Conservation (phyloP, 2,113 vertebrate genomes). For the Dolichallabes microphthalmus region DNA sequence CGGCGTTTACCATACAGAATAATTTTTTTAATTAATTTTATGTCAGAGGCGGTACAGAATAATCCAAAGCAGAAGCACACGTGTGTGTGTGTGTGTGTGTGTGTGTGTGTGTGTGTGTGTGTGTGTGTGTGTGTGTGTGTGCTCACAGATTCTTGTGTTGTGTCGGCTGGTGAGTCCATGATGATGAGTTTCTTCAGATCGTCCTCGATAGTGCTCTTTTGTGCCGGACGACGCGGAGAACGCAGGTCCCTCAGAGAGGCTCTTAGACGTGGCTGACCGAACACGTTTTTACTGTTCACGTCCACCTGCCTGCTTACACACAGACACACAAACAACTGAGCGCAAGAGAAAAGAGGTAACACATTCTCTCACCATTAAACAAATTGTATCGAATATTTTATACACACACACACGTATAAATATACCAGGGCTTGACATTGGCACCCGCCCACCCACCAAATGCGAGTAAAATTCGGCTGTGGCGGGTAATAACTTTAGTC, state of each 20-base stretch:
- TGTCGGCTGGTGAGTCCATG: conserved; percentile 81
- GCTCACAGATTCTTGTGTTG: conserved; percentile 70
- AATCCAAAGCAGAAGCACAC: not conserved
- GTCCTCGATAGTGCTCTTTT: conserved; percentile 89
- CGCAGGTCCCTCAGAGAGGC: conserved; percentile 88
- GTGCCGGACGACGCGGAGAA: conserved; percentile 78
- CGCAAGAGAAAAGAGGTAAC: not conserved
- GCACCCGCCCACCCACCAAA: no score
- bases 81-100: not conserved
- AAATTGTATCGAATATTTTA: no score
- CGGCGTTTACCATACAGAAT: not conserved
- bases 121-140: not conserved
- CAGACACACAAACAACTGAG: conserved; percentile 4
- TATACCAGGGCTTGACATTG: no score
- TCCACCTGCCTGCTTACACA: conserved; percentile 79
- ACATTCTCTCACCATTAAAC: not conserved
- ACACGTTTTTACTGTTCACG: conserved; percentile 83
- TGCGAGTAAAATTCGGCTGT: no score
- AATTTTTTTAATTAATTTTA: not conserved
- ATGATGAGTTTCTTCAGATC: conserved; percentile 92
- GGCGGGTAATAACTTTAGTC: no score
- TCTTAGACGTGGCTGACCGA: conserved; percentile 85
- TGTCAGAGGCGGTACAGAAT: not conserved
- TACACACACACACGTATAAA: no score
- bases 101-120: not conserved